Percentiles rank a stretch among this genome's conserved stretches.
phyloP scores from a whole-genome alignment of 2,113 vertebrate species.

The Xenus cinereus region DNA sequence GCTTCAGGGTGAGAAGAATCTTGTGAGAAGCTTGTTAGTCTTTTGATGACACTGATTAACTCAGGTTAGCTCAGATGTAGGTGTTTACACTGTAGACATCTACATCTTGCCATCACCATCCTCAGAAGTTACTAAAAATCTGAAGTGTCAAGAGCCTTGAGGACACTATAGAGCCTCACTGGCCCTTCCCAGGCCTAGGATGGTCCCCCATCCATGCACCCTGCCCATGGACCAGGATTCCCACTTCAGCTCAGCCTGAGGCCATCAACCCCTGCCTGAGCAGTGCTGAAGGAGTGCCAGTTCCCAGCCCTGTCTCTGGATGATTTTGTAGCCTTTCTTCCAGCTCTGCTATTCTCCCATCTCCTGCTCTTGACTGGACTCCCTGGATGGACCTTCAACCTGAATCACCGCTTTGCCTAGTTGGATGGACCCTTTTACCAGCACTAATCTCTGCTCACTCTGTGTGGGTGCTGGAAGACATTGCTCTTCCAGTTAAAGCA shows the following conservation, averaged over 20 bases:
- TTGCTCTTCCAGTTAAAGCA: background rate
- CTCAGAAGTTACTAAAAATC: background rate
- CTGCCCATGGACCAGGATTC: background rate
- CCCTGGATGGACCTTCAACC: background rate
- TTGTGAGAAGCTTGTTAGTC: background rate
- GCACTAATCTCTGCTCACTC: background rate
- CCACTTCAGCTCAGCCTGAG: background rate
- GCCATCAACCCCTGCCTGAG: background rate
- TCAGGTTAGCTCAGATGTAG: background rate
- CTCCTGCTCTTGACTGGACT: background rate
- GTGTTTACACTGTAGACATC: background rate
- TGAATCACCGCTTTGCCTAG: background rate
- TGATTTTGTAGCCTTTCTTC: background rate
- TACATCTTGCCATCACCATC: background rate
- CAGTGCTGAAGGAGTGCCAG: background rate
- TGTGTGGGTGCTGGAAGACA: background rate
- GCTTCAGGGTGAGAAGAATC: background rate
- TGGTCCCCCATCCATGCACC: background rate
- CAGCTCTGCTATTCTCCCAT: background rate
- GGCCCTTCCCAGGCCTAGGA: background rate
- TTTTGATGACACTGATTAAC: accelerated
- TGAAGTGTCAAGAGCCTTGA: background rate
- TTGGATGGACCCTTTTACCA: background rate
- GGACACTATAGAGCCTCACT: background rate
- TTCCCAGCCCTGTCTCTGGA: background rate